Percentiles rank a stretch among this genome's conserved stretches.
Evolutionary conservation across 2,113 vertebrate genomes (phyloP).

Genomic region (Coptodon bakossiorum): DNA sequence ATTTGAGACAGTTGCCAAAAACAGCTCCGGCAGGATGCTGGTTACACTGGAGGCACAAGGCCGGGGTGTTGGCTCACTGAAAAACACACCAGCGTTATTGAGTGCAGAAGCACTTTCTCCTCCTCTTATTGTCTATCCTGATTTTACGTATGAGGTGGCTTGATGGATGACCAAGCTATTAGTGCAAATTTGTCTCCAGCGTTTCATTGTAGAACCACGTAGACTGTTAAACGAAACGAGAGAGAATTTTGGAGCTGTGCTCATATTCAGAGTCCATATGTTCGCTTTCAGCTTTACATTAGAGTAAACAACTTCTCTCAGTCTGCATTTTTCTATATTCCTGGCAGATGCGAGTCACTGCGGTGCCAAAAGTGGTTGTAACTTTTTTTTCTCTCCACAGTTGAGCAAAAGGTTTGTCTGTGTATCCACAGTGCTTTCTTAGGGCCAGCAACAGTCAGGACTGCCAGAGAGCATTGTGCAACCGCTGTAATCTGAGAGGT

Average conservation of each 20-base stretch:
- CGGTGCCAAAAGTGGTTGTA: slow-evolving; percentile 32
- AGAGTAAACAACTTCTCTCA: slow-evolving; percentile 27
- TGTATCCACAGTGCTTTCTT: slow-evolving; percentile 27
- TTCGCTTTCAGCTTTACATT: not conserved
- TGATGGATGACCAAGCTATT: slow-evolving; percentile 6
- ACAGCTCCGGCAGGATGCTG: slow-evolving; percentile 44
- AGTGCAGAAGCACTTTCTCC: not conserved
- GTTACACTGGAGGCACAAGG: slow-evolving; percentile 29
- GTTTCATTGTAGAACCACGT: not conserved
- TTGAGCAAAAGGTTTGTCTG: slow-evolving; percentile 41
- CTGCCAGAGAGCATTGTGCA: slow-evolving; percentile 65
- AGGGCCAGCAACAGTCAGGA: slow-evolving; percentile 8
- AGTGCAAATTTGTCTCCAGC: not conserved
- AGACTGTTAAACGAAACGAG: not conserved
- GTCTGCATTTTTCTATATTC: slow-evolving; percentile 24
- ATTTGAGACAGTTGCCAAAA: slow-evolving; percentile 55
- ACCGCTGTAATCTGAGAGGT: slow-evolving; percentile 61
- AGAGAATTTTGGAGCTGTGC: not conserved
- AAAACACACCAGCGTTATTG: not conserved
- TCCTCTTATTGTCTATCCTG: not conserved
- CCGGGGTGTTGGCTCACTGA: not conserved
- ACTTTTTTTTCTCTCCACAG: not conserved
- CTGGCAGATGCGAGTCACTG: slow-evolving; percentile 20
- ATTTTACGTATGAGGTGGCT: not conserved
- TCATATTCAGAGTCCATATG: not conserved